A percentile compares a stretch with the other conserved stretches of the same genome.
phyloP scores from a whole-genome alignment of 2,113 vertebrate genomes.

The cat (Felis catus) region DNA sequence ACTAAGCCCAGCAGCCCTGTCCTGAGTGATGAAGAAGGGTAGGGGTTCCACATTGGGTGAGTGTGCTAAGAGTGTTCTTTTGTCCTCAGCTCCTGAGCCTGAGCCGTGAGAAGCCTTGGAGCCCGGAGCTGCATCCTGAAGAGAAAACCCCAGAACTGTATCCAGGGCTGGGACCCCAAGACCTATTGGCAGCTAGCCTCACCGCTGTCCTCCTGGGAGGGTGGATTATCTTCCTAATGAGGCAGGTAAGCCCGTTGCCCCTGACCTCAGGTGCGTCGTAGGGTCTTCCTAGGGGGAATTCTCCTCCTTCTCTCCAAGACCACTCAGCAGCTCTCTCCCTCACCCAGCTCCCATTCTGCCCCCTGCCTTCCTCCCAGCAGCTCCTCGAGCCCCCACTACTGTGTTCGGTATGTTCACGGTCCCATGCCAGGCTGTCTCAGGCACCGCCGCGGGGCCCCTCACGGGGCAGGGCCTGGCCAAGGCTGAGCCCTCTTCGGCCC shows the following conservation, averaged over 20 bases:
- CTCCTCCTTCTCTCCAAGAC: neutral
- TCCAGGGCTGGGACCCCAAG: slow-evolving; percentile 82
- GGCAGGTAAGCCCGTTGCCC: slow-evolving; percentile 77
- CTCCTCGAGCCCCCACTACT: neutral
- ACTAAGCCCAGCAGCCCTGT: neutral
- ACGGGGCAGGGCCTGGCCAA: neutral
- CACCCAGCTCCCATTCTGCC: neutral
- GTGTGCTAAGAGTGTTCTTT: neutral
- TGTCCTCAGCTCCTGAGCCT: slow-evolving; percentile 78
- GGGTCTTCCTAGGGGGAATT: neutral
- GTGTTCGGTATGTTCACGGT: neutral
- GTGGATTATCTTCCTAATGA: slow-evolving; percentile 88
- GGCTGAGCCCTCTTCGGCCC: neutral
- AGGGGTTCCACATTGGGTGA: neutral
- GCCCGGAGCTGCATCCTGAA: neutral
- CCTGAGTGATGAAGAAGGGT: neutral
- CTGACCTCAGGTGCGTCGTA: neutral
- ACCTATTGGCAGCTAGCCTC: slow-evolving; percentile 83
- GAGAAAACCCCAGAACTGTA: slow-evolving; percentile 62
- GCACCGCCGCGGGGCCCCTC: neutral
- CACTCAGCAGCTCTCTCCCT: neutral
- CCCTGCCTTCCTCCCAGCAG: neutral
- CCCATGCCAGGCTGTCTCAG: neutral
- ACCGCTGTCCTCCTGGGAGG: slow-evolving; percentile 89
- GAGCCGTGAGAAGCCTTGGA: neutral